Conservation (phyloP, 2,113 vertebrate genomes). For the Ptychochromis oligacanthus region DNA sequence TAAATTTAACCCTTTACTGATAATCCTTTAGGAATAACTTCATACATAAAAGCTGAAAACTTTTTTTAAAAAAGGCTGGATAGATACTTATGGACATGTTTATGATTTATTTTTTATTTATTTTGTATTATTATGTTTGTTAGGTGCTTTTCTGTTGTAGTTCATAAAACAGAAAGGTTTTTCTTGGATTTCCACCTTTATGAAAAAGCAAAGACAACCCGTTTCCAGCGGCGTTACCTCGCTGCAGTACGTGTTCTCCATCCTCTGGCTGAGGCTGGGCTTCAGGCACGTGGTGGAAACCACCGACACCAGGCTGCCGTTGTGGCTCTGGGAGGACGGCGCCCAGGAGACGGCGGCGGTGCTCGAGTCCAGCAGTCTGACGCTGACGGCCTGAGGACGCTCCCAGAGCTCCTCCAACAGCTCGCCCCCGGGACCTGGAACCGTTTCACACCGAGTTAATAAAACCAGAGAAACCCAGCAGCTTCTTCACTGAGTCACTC, state of each 20-base stretch:
- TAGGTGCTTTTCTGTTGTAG: no score
- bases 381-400: slow-evolving; percentile 85
- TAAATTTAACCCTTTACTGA: no score
- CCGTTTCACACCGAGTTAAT: neutral
- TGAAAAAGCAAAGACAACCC: no score
- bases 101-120: no score
- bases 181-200: no score
- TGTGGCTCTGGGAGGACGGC: slow-evolving; percentile 72
- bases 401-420: slow-evolving; percentile 89
- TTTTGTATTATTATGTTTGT: no score
- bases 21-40: no score
- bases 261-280: slow-evolving; percentile 90
- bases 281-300: slow-evolving; percentile 91
- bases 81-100: no score
- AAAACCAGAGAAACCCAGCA: neutral
- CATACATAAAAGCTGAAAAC: no score
- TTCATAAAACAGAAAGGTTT: no score
- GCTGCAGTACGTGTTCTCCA: slow-evolving; percentile 90
- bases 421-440: slow-evolving; percentile 85
- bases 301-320: slow-evolving; percentile 89
- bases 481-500: no score
- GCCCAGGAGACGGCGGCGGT: slow-evolving; percentile 89
- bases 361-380: slow-evolving; percentile 86
- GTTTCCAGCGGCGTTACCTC: slow-evolving; percentile 84
- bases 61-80: no score